These are phyloP conservation scores for Isaurus tuberculatus DNA, from an alignment of 92 coral and sea anemone species.

Conservation along the genomic window DNA sequence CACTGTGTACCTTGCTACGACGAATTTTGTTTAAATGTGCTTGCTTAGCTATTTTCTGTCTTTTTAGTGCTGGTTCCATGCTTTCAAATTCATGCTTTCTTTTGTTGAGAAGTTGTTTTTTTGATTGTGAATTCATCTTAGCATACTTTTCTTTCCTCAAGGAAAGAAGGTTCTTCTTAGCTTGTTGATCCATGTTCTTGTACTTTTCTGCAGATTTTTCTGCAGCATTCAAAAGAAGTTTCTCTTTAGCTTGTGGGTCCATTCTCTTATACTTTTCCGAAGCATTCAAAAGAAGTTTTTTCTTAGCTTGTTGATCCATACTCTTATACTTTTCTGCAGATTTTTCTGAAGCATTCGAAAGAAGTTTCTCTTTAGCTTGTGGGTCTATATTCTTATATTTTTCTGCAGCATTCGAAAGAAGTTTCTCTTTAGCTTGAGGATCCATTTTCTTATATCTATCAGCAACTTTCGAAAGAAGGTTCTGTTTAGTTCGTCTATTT, in stretches of 20 bases:
- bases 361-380: neutral
- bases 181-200: slow-evolving; percentile 30
- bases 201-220: slow-evolving; percentile 45
- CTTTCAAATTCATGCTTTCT: slow-evolving; percentile 44
- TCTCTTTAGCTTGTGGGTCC: neutral
- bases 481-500: neutral
- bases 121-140: neutral
- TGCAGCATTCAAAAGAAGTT: slow-evolving; percentile 16
- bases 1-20: slow-evolving; percentile 6
- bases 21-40: neutral
- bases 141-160: neutral
- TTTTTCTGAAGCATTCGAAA: slow-evolving; percentile 8
- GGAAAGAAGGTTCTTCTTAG: neutral
- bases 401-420: neutral
- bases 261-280: neutral
- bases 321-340: slow-evolving; percentile 51
- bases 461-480: neutral
- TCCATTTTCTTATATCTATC: neutral
- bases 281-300: neutral
- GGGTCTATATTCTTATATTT: neutral
- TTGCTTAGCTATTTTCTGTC: neutral
- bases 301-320: neutral
- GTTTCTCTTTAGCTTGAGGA: neutral
- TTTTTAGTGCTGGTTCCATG: slow-evolving; percentile 23
- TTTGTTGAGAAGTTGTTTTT: slow-evolving; percentile 17